These are phyloP conservation scores for Seriola quinqueradiata DNA, from an alignment of 2,113 vertebrate genomes.

Conservation along the genomic window DNA sequence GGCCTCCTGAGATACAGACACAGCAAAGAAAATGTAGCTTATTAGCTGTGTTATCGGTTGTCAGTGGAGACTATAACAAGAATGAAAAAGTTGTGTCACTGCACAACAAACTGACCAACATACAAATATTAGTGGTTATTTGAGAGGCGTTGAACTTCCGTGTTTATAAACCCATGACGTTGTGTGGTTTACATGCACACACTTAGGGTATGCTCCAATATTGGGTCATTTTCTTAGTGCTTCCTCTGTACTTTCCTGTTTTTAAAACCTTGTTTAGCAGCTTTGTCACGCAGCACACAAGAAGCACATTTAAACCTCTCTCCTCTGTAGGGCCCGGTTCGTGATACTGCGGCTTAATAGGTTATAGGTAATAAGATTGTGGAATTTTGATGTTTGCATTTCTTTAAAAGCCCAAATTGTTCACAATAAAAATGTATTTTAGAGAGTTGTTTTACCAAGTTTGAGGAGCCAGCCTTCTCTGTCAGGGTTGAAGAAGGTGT, in stretches of 20 bases:
- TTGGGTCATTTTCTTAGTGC: constrained; percentile 28
- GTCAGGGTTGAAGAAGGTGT: constrained; percentile 98
- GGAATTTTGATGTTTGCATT: not conserved
- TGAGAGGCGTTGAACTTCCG: not conserved
- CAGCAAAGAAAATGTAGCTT: not conserved
- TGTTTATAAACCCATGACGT: not conserved
- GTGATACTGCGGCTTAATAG: too few relatives aligned
- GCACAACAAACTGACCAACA: not conserved
- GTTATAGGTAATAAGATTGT: not conserved
- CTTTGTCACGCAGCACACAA: not conserved
- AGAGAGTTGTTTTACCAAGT: constrained; percentile 84
- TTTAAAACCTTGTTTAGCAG: not conserved
- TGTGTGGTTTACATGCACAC: not conserved
- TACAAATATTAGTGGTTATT: not conserved
- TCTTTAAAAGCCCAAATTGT: not conserved
- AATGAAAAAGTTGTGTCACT: not conserved
- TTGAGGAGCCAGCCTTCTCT: constrained; percentile 97
- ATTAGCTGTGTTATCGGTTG: not conserved
- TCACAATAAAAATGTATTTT: not conserved
- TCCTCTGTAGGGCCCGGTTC: not conserved
- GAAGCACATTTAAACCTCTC: not conserved
- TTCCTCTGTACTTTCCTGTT: constrained; percentile 49
- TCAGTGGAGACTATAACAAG: not conserved
- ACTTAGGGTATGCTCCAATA: not conserved
- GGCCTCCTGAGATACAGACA: constrained; percentile 75